A percentile compares a stretch with the other conserved stretches of the same genome.
Evolutionary conservation across 2,888 invertebrate species (phyloP).

Genomic region (Trichogramma dendrolimi): DNA sequence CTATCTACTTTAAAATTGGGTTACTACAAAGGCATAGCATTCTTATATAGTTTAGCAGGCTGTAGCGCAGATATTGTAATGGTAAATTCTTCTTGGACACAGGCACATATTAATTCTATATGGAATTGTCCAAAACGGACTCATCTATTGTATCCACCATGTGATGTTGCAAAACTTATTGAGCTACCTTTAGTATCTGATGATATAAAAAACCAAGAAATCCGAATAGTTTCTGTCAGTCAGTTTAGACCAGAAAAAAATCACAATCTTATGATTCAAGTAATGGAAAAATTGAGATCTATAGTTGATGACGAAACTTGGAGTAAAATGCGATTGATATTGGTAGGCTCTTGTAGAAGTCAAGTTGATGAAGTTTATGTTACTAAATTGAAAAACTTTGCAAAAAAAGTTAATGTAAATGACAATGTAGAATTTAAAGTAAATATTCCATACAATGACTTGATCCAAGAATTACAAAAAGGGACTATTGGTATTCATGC

Average conservation of each 20-base stretch:
- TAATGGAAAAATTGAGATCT: slow-evolving; percentile 76
- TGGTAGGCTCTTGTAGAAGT: slow-evolving; percentile 92
- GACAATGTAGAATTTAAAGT: slow-evolving; percentile 83
- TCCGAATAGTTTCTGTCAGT: slow-evolving; percentile 82
- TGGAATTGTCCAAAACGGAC: slow-evolving; percentile 67
- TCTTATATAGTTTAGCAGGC: slow-evolving; percentile 80
- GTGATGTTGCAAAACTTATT: slow-evolving; percentile 73
- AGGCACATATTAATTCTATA: slow-evolving; percentile 81
- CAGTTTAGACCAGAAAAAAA: slow-evolving; percentile 98
- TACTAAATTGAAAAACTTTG: slow-evolving; percentile 73
- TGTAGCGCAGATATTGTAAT: slow-evolving; percentile 78
- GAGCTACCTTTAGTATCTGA: slow-evolving; percentile 53
- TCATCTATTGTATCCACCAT: slow-evolving; percentile 89
- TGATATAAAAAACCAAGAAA: slow-evolving; percentile 54
- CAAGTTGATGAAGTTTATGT: slow-evolving; percentile 77
- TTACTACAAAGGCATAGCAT: slow-evolving; percentile 87
- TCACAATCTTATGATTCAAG: slow-evolving; percentile 86
- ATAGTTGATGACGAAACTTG: slow-evolving; percentile 66
- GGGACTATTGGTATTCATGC: slow-evolving; percentile 87
- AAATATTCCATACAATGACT: slow-evolving; percentile 77
- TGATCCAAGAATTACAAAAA: slow-evolving; percentile 69
- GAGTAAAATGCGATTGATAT: slow-evolving; percentile 65
- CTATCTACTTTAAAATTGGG: slow-evolving; percentile 76
- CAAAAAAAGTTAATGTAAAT: slow-evolving; percentile 76
- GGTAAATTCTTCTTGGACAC: slow-evolving; percentile 97